These are phyloP conservation scores for Macroteleia sp. DNA, from an alignment of 2,888 invertebrate species.

Conservation along the genomic window DNA sequence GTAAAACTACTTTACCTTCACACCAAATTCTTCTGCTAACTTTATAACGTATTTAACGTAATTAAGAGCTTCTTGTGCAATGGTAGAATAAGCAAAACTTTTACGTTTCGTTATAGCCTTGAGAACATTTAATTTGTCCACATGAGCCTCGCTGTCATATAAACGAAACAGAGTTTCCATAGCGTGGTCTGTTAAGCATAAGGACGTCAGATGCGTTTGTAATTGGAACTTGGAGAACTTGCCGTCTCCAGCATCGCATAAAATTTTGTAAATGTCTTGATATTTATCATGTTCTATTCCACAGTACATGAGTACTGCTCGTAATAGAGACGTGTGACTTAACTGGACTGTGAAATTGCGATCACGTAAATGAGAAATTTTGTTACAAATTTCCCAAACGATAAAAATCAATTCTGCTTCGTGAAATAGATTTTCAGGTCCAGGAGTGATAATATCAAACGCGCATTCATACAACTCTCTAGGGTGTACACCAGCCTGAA, in stretches of 20 bases:
- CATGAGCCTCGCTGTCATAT: slow-evolving; percentile 88
- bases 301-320: slow-evolving; percentile 91
- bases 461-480: slow-evolving; percentile 95
- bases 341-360: slow-evolving; percentile 89
- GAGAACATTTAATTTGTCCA: slow-evolving; percentile 87
- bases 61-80: slow-evolving; percentile 89
- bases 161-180: slow-evolving; percentile 87
- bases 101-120: slow-evolving; percentile 88
- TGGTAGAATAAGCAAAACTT: slow-evolving; percentile 87
- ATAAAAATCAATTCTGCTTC: slow-evolving; percentile 94
- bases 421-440: slow-evolving; percentile 88
- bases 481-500: slow-evolving; percentile 91
- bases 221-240: slow-evolving; percentile 89
- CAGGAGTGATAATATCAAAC: slow-evolving; percentile 95
- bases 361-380: slow-evolving; percentile 87
- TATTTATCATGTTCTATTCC: slow-evolving; percentile 90
- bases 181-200: slow-evolving; percentile 88
- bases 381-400: slow-evolving; percentile 89
- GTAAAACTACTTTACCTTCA: slow-evolving; percentile 90
- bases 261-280: slow-evolving; percentile 84
- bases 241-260: slow-evolving; percentile 86
- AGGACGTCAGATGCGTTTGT: slow-evolving; percentile 88
- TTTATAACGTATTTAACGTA: slow-evolving; percentile 90
- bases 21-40: slow-evolving; percentile 89
- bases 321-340: slow-evolving; percentile 91